Conservation (phyloP, 2,113 vertebrate species). For the Pachycephala philippinensis region DNA sequence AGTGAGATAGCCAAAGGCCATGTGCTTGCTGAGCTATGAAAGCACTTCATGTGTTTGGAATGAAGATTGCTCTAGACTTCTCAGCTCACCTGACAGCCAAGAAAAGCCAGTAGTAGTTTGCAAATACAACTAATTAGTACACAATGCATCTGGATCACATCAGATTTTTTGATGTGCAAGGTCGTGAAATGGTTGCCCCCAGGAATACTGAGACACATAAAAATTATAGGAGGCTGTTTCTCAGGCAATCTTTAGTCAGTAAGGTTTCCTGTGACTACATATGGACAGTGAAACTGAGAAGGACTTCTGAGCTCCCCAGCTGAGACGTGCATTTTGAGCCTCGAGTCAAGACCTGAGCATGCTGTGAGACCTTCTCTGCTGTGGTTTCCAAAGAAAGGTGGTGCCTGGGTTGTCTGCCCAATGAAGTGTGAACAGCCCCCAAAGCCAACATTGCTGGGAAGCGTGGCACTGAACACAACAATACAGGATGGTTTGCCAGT, state of each 20-base stretch:
- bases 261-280: background rate
- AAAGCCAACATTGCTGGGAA: rapidly evolving
- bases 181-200: background rate
- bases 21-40: background rate
- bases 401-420: background rate
- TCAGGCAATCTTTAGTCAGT: background rate
- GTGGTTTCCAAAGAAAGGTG: background rate
- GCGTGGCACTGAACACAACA: background rate
- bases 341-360: background rate
- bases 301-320: background rate
- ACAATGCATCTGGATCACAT: background rate
- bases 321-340: background rate
- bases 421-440: background rate
- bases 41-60: background rate
- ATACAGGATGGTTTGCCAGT: background rate
- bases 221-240: background rate
- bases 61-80: background rate
- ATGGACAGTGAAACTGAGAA: background rate
- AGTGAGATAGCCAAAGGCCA: background rate
- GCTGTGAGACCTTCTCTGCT: background rate
- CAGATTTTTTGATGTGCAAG: background rate
- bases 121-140: background rate
- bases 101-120: background rate
- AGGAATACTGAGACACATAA: background rate
- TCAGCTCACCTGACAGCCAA: background rate